A percentile compares a stretch with the other conserved stretches of the same genome.
Conservation (phyloP, 2,113 vertebrate genomes). For the Elachura formosa region DNA sequence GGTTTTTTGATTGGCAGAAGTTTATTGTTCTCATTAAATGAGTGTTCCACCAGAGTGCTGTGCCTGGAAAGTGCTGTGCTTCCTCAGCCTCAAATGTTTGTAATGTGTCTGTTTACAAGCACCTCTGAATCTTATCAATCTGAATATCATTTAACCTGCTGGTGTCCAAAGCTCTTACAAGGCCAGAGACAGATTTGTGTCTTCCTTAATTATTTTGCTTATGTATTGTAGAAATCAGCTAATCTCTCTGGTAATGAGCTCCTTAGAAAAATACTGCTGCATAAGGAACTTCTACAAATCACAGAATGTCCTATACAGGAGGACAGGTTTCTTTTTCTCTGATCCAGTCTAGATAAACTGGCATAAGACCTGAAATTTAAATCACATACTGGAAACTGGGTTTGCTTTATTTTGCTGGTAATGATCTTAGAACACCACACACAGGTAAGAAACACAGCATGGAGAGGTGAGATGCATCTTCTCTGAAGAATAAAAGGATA, state of each 20-base stretch:
- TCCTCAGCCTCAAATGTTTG: background rate
- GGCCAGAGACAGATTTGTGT: background rate
- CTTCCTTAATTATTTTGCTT: background rate
- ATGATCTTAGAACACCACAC: background rate
- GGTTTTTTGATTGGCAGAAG: constrained; percentile 31
- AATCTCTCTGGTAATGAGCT: background rate
- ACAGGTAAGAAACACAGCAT: background rate
- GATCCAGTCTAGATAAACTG: background rate
- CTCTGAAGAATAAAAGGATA: background rate
- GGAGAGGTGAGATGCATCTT: background rate
- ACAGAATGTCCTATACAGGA: background rate
- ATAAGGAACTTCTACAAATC: background rate
- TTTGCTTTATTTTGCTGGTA: background rate
- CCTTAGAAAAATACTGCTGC: background rate
- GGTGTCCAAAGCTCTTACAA: background rate
- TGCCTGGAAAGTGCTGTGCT: background rate
- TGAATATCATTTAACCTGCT: background rate
- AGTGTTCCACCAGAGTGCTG: background rate
- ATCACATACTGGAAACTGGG: background rate
- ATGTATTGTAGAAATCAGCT: background rate
- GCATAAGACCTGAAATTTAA: background rate
- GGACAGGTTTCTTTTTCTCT: background rate
- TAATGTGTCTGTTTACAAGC: background rate
- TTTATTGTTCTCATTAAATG: constrained; percentile 19
- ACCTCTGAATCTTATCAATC: background rate